Evolutionary conservation across 2,797 vertebrate genomes (phyloP).

Genomic region (Champsocephalus gunnari): DNA sequence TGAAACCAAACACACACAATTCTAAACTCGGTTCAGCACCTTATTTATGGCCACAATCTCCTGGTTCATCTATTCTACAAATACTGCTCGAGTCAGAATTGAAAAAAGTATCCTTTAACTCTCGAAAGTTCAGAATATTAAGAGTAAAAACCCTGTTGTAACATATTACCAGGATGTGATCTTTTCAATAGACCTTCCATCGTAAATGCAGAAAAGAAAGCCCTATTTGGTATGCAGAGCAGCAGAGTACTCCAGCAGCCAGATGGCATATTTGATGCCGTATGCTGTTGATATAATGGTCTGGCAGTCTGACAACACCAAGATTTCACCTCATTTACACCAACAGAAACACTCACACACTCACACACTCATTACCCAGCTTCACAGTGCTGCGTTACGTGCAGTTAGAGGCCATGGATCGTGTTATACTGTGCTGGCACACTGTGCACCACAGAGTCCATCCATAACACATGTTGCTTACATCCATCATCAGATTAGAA

Average conservation of each 20-base stretch:
- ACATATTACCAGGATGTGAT: neutral
- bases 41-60: neutral
- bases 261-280: slow-evolving; percentile 54
- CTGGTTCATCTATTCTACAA: neutral
- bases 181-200: neutral
- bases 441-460: slow-evolving; percentile 44
- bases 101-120: too few species aligned
- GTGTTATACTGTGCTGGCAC: slow-evolving; percentile 19
- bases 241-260: slow-evolving; percentile 17
- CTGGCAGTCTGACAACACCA: slow-evolving; percentile 40
- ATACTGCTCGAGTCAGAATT: neutral
- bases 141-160: neutral
- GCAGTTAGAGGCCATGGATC: slow-evolving; percentile 24
- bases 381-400: neutral
- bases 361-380: slow-evolving; percentile 5
- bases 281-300: slow-evolving; percentile 46
- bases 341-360: slow-evolving; percentile 6
- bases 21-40: neutral
- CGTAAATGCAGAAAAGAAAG: slow-evolving; percentile 2
- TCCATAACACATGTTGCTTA: slow-evolving; percentile 40
- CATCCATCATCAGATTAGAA: slow-evolving; percentile 60
- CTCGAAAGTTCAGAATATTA: neutral
- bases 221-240: slow-evolving; percentile 7
- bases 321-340: slow-evolving; percentile 54
- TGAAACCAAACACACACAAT: neutral